Conservation (phyloP, 2,797 vertebrate genomes). For the Crenichthys baileyi region DNA sequence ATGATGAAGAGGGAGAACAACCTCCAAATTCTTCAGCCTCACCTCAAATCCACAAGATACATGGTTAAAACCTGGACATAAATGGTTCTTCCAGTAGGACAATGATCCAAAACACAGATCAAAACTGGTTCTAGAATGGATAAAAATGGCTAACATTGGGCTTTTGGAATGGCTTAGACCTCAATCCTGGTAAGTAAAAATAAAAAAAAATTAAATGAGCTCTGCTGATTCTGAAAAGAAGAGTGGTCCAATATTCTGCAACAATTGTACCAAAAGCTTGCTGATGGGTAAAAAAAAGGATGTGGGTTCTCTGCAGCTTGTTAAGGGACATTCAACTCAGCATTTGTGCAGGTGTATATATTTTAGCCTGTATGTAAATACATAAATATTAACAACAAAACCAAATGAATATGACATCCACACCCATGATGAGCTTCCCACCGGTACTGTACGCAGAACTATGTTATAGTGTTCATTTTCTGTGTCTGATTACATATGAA, state of each 20-base stretch:
- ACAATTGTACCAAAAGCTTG: not conserved
- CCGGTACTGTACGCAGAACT: not conserved
- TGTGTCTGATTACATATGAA: not conserved
- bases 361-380: not conserved
- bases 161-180: not conserved
- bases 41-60: too few species aligned
- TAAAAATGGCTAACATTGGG: not conserved
- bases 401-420: not conserved
- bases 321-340: not conserved
- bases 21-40: too few species aligned
- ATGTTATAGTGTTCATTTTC: not conserved
- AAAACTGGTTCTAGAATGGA: not conserved
- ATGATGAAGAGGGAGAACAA: too few species aligned
- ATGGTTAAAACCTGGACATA: too few species aligned
- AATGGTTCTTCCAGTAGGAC: too few species aligned
- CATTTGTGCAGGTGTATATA: not conserved
- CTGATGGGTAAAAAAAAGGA: not conserved
- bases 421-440: not conserved
- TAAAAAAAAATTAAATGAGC: not conserved
- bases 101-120: too few species aligned
- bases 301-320: not conserved
- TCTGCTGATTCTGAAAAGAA: not conserved
- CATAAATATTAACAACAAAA: not conserved
- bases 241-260: slow-evolving; percentile 1
- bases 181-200: not conserved